Base-by-base conservation (phyloP, 2,113 vertebrate genomes). In the Delphinus delphis region DNA sequence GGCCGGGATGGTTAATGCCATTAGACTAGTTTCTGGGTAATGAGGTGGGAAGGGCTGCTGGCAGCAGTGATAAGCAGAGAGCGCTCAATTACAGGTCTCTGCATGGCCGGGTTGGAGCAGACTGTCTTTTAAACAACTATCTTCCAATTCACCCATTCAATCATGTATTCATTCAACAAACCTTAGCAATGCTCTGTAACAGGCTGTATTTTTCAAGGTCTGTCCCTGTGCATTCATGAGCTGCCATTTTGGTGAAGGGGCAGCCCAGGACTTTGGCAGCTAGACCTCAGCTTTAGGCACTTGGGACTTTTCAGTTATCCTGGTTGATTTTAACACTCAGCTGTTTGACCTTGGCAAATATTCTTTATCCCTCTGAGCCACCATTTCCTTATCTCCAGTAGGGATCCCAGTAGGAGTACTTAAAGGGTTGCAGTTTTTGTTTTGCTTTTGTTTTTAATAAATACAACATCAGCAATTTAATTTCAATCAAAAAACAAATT, bases 21-120 rank as follows among this genome's bases (percentile, higher is more conserved):
- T 98, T 98, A 98, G 98, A 98, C 97, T 98, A 97, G 97, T 92
- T 98, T 98, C 98, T 97, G 98, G 98, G 98, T 98, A 98, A 98
- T 90, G 93, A 98, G 96, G 97, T 97, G 95, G 98, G 95, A 97
- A 98, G 97, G 97, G 96, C 65, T 73, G 18, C 62, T 71, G 84
- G 84, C 23, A 77, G 50, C 70, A 76, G 31, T 41, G 63, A 77
- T 84, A 90, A 93, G 50, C 60, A 23, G 26, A 88, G 55, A 96
- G 17, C 47, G 60, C 63, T 90, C 41, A 96, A 68, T 95, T 94
- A 88, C 9, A 91, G 63, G 50, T 36, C 38, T 93, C 76, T 84
- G 21, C 38, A 8, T 80, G 23, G 31, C 31, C 28, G 8, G 26
- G n/a, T 28, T 89, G 26, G 17, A 90, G 60, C n/a, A 73, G 60